phyloP scores from a whole-genome alignment of 2,113 vertebrate species.

The Calyptomena viridis region DNA sequence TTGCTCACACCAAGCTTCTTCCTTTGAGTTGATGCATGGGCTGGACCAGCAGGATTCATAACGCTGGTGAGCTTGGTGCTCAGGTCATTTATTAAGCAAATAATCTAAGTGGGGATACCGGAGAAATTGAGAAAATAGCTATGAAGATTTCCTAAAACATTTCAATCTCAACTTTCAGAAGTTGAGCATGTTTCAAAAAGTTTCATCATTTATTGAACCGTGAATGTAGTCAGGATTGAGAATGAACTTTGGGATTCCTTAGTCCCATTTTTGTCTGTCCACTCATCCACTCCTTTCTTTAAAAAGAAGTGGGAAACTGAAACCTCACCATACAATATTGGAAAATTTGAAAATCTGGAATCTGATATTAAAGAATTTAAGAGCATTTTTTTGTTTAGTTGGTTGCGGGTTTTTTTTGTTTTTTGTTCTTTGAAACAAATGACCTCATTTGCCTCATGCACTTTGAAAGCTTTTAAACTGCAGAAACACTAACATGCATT shows the following conservation, averaged over 20 bases:
- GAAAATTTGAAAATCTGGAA: neutral
- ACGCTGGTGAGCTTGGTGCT: neutral
- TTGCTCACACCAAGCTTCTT: rapidly evolving
- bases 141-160: neutral
- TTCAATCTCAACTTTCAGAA: neutral
- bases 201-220: neutral
- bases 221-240: neutral
- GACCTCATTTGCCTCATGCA: neutral
- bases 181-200: neutral
- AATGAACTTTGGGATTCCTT: neutral
- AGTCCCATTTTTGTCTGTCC: neutral
- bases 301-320: neutral
- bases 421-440: neutral
- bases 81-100: neutral
- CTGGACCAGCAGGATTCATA: neutral
- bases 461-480: neutral
- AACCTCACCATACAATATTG: neutral
- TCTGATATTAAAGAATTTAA: neutral
- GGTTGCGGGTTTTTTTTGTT: neutral
- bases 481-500: neutral
- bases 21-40: rapidly evolving
- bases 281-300: neutral
- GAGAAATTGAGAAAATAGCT: neutral
- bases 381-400: neutral
- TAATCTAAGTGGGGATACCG: neutral